Evolutionary conservation across 2,888 invertebrate genomes (phyloP), one percentile per base, ranked within the genome.

Genomic region (Cryptus viduatorius): DNA sequence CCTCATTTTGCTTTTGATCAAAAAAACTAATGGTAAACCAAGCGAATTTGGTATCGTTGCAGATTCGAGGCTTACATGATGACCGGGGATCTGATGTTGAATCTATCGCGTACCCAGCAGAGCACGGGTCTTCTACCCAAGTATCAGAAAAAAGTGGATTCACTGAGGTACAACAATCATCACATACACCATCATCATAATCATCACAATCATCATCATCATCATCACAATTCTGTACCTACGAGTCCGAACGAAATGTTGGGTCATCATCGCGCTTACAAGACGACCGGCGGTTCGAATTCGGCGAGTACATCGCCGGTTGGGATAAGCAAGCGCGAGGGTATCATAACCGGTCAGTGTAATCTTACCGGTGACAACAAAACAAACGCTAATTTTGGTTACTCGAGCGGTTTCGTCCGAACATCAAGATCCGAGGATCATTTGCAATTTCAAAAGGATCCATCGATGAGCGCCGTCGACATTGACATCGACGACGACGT

Each of bases 21-120:
- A 8, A 37, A 37, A 37, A 37, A 37, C 4, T 24, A 37, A 19
- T 8, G 37, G 48, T 50, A 46, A 31, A 24, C 37, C 4, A 10
- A 10, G 16, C 12, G 44, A 72, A 72, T 24, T 2, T 46, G 19
- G 44, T 16, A 50, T 73, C 7, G 42, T 89, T 83, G 93, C 78
- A 96, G 97, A 94, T 98, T 97, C 94, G 98, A 98, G 94, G 98
- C 98, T 80, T 99, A 98, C 95, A 98, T 98, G 96, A 99, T 99
- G 99, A 99, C 99, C 44, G 99, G 99, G 65, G 98, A 99, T 94
- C 96, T 98, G 92, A 98, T 99, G 94, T 96, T 99, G 89, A 98
- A 98, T 94, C 96, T 98, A 88, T 98, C 98, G 84, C 95, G 97
- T 89, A 97, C 97, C 82, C 97, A 97, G 87, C 96, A 96, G 91